Base-by-base conservation (phyloP, 1,140 invertebrate genomes). In the Rhopalosiphum padi region DNA sequence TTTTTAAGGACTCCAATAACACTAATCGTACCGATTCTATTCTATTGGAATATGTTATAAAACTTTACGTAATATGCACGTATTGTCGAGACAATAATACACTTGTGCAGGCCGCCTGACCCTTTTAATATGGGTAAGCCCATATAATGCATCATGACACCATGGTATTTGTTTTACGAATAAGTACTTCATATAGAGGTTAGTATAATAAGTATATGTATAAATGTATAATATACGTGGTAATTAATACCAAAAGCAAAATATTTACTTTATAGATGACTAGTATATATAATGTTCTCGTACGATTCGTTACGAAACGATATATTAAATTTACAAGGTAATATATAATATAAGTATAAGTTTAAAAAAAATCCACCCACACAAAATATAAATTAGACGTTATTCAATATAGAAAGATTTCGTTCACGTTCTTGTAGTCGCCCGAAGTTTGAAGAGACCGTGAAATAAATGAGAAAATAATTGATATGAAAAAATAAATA, bases 241-340 rank as follows among this genome's bases (percentile, higher is more conserved):
- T 83, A 83, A 83, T 37, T 83, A 23, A 37, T 83, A 83, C 77
- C 77, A 37, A 83, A 83, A 83, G n/a, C 2, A 83, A 37, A 37
- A 83, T 83, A 37, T 83, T 83, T 77, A n/a, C 60, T 77, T n/a
- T 18, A 77, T 30, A 37, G 35, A 37, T 83, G 77, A 83, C 77
- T 23, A 37, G 35, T 37, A n/a, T 41, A 41, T 37, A n/a, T 41
- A 41, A 41, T 23, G 21, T 37, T 83, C 37, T 83, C 18, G 77
- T 35, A 37, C 21, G 35, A 8, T 83, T 83, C n/a, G 18, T 83
- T 83, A 83, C 77, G 77, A 37, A 83, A 83, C 77, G 22, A 83
- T 60, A 60, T 60, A 60, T 60, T 60, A 60, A 25, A 60, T 60
- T 60, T 60, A 83, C 77, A 83, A 83, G 77, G 77, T 83, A 83